These are phyloP conservation scores for Pilophorus perplexus DNA, from an alignment of 2,888 invertebrate species.

Conservation along the genomic window DNA sequence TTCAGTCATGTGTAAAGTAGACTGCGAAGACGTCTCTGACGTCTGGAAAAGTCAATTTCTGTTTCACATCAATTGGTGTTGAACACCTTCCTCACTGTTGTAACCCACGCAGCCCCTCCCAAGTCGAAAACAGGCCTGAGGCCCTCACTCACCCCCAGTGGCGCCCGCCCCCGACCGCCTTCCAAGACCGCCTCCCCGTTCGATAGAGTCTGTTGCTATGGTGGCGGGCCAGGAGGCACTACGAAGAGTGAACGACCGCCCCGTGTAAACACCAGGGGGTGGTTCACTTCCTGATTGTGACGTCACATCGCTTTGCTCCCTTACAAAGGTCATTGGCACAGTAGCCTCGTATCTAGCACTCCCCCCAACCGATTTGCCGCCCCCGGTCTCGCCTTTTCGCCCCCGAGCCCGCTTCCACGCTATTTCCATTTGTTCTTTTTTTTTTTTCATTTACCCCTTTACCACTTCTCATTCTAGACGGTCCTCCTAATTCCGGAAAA, in stretches of 20 bases:
- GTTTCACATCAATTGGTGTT: no score
- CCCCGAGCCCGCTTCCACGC: not conserved
- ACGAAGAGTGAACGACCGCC: slow-evolving; percentile 40
- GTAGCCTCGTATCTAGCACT: slow-evolving; percentile 31
- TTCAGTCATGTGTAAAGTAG: no score
- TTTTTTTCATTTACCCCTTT: not conserved
- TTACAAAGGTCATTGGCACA: slow-evolving; percentile 41
- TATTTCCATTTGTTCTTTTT: not conserved
- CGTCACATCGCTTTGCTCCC: slow-evolving; percentile 38
- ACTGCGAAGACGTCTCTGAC: no score
- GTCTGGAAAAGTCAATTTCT: no score
- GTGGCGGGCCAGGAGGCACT: slow-evolving; percentile 21
- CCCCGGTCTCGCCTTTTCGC: not conserved
- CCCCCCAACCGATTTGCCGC: not conserved
- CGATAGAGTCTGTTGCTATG: slow-evolving; percentile 40
- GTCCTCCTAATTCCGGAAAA: no score
- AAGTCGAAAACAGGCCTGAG: no score
- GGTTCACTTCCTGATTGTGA: slow-evolving; percentile 40
- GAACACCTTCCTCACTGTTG: no score
- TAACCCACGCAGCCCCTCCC: no score
- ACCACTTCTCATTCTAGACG: no score
- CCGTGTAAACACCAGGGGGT: slow-evolving; percentile 32
- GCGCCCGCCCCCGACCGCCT: no score
- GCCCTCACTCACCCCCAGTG: not conserved
- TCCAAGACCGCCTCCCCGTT: no score